Evolutionary conservation across 2,888 invertebrate genomes (phyloP).

Genomic region (Heterodera filipjevi): DNA sequence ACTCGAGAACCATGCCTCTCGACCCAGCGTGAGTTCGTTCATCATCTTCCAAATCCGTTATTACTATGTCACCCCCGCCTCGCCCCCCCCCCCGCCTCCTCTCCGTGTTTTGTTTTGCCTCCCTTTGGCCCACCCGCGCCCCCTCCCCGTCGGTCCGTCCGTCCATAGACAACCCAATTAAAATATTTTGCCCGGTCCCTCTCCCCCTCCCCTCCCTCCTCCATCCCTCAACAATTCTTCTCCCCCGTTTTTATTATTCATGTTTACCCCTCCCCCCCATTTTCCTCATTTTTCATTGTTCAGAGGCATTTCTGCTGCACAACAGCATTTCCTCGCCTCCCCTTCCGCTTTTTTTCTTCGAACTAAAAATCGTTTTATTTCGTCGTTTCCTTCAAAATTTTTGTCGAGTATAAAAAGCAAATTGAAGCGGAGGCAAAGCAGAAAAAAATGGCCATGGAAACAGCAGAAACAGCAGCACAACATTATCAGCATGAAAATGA

Average conservation of each 20-base stretch:
- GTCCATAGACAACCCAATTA: not conserved
- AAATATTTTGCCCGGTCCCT: not conserved
- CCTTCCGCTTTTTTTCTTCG: not conserved
- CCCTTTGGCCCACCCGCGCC: too few relatives aligned
- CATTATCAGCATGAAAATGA: not conserved
- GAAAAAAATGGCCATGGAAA: not conserved
- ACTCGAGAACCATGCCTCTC: not conserved
- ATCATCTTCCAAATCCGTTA: not conserved
- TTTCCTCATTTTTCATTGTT: not conserved
- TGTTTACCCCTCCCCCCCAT: not conserved
- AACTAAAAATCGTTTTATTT: not conserved
- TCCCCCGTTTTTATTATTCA: not conserved
- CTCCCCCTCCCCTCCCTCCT: not conserved
- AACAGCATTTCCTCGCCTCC: not conserved
- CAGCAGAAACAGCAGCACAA: not conserved
- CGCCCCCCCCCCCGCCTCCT: too few relatives aligned
- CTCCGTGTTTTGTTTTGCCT: not conserved
- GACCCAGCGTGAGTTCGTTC: not conserved
- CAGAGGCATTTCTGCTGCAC: not conserved
- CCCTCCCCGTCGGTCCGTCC: not conserved
- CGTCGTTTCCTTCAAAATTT: constrained; percentile 10
- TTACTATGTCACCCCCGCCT: too few relatives aligned
- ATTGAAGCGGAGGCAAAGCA: constrained; percentile 1
- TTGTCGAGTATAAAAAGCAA: not conserved
- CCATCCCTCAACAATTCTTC: not conserved